phyloP scores from a whole-genome alignment of 2,797 vertebrate genomes.

The Pipistrellus kuhlii region DNA sequence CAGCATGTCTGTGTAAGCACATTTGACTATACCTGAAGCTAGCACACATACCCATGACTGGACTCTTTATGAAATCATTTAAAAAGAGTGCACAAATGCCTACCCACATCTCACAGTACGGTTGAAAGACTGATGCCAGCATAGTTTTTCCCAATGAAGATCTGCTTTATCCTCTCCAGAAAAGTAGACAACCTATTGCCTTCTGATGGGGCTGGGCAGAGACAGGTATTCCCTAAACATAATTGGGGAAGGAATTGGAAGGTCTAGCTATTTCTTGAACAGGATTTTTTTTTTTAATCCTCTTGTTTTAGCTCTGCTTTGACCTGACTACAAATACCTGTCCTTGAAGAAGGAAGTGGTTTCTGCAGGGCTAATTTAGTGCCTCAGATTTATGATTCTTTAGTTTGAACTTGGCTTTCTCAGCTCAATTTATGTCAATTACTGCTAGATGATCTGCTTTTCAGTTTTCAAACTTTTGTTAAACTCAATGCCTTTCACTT shows the following conservation, averaged over 20 bases:
- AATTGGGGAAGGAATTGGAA: neutral
- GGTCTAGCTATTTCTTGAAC: neutral
- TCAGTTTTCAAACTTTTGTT: neutral
- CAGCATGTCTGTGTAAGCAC: neutral
- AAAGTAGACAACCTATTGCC: neutral
- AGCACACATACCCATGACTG: too few relatives aligned
- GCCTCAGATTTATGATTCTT: neutral
- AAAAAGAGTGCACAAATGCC: neutral
- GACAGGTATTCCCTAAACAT: neutral
- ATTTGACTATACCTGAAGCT: neutral
- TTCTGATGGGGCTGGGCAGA: fast-evolving
- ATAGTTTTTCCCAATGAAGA: neutral
- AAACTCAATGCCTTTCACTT: neutral
- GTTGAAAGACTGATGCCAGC: neutral
- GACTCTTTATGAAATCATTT: neutral
- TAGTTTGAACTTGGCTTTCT: neutral
- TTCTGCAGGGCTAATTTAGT: neutral
- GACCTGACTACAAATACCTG: neutral
- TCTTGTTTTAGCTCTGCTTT: conserved; percentile 7
- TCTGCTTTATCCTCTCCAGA: neutral
- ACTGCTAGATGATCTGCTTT: neutral
- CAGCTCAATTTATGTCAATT: neutral
- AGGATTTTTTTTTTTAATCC: neutral
- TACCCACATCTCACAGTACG: neutral
- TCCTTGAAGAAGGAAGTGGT: neutral